These are phyloP conservation scores for Zaprionus davidi DNA, from an alignment of 1,140 invertebrate genomes.

Conservation along the genomic window DNA sequence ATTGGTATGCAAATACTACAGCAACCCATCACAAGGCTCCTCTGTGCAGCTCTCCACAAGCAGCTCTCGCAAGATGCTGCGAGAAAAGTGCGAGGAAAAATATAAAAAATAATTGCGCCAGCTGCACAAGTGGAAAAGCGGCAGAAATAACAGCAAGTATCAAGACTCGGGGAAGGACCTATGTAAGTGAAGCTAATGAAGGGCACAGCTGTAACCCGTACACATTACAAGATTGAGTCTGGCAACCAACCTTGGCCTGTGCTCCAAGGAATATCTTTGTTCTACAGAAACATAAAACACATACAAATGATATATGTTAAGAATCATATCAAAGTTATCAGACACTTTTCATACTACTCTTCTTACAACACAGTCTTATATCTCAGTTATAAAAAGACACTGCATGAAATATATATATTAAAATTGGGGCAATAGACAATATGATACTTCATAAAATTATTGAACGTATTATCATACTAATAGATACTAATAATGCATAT, in stretches of 20 bases:
- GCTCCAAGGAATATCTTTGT: neutral
- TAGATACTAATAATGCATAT: neutral
- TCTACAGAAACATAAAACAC: neutral
- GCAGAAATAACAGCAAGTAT: neutral
- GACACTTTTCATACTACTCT: no score
- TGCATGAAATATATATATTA: no score
- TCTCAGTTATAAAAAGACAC: no score
- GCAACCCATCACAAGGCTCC: slow-evolving; percentile 24
- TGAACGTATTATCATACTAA: no score
- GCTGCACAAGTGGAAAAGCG: slow-evolving; percentile 25
- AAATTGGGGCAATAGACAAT: no score
- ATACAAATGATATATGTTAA: no score
- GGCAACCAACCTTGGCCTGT: neutral
- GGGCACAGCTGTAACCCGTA: neutral
- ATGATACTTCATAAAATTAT: no score
- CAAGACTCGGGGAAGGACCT: neutral
- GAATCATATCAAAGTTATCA: no score
- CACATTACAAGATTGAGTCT: neutral
- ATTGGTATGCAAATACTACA: slow-evolving; percentile 75
- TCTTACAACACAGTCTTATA: no score
- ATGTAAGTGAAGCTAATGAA: slow-evolving; percentile 7
- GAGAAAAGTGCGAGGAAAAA: slow-evolving; percentile 4
- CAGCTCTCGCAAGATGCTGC: slow-evolving; percentile 55
- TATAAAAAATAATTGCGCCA: slow-evolving; percentile 66
- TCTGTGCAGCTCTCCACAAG: neutral